Base-by-base conservation (phyloP, 2,888 invertebrate species). In the Zootermopsis nevadensis region DNA sequence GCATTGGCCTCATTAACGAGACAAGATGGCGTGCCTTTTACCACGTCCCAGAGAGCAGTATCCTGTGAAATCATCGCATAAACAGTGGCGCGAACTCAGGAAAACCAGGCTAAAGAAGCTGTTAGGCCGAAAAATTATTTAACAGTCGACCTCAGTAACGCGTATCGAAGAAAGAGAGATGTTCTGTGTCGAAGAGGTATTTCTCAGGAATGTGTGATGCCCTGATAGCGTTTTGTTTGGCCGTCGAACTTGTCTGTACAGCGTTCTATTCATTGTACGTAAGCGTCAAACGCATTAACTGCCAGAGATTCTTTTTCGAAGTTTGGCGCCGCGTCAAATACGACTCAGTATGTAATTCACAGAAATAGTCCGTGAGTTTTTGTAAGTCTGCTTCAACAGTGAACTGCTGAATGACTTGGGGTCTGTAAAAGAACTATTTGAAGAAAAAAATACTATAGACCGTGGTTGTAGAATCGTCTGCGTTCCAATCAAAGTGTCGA, bases 401-500 rank as follows among this genome's bases (percentile, higher is more conserved):
- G 60, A 60, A 60, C 60, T 27, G 60, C 60, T 60, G 60, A 60
- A 60, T 60, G 27, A 60, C 48, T 48, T 15, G 3, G 19, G 48
- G 19, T n/a, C 15, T 48, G 60, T 60, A 27, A 60, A 60, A n/a
- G n/a, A 1, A 0, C 27, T 27, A 60, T 27, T 60, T n/a, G n/a
- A n/a, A n/a, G n/a, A n/a, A n/a, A n/a, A n/a, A n/a, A n/a, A n/a
- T 1, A 2, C 27, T 60, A 12, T 60, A n/a, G 12, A 60, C 2
- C 24, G 33, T 33, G 15, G 15, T 1, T 33, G 31, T 33, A 69
- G 2, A 69, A 2, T 69, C 69, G 33, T 30, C 60, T 60, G 22
- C 69, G 19, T 69, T 22, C 33, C 69, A 69, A 69, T 69, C 69
- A 69, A 69, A 69, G 69, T 19, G 69, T 69, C 33, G 69, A 69